Conservation (phyloP, 2,113 vertebrate species). For the Megaceryle maxima region DNA sequence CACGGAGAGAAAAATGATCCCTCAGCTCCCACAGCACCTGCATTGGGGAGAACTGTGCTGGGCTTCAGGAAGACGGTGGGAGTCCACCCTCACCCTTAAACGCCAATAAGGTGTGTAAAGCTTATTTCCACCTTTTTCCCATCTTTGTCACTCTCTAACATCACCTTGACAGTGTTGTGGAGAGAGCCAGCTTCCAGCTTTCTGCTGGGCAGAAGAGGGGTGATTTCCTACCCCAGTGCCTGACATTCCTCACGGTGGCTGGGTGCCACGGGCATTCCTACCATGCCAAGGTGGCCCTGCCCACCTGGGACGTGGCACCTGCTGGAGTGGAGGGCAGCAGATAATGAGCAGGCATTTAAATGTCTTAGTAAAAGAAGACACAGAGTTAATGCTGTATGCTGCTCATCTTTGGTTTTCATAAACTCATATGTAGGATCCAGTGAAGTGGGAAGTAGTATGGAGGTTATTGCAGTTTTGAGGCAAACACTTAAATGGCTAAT, state of each 20-base stretch:
- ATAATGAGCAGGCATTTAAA: background rate
- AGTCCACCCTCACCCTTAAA: accelerated
- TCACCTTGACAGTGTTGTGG: background rate
- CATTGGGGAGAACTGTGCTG: background rate
- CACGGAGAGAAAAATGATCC: background rate
- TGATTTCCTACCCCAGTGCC: background rate
- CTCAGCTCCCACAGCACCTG: accelerated
- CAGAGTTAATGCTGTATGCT: background rate
- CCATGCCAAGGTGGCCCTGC: accelerated
- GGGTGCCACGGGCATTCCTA: accelerated
- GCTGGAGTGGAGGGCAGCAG: background rate
- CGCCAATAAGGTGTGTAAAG: background rate
- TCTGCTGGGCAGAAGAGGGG: background rate
- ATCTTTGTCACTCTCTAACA: background rate
- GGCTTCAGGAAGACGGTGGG: background rate
- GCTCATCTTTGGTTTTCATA: background rate
- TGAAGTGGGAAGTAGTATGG: background rate
- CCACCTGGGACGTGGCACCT: accelerated
- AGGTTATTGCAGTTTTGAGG: background rate
- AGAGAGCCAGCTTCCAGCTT: background rate
- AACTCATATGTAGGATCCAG: background rate
- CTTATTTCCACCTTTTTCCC: background rate
- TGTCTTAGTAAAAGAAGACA: background rate
- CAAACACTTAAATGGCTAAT: conserved; percentile 28
- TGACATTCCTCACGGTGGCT: accelerated